Evolutionary conservation across 2,113 vertebrate species (phyloP).

Genomic region (Lepus timidus): DNA sequence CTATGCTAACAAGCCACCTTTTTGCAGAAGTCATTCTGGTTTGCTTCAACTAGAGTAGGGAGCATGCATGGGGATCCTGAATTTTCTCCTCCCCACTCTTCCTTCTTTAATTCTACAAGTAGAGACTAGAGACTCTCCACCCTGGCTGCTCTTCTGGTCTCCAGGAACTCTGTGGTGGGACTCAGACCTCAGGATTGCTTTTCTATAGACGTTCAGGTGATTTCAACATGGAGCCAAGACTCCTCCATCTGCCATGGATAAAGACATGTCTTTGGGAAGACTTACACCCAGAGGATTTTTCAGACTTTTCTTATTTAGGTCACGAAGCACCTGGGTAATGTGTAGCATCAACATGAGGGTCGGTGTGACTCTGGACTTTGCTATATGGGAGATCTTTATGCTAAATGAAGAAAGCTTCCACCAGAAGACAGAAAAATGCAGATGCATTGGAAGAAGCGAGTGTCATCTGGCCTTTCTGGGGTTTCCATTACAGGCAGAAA

Average conservation of each 20-base stretch:
- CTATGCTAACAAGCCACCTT: background rate
- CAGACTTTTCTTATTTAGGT: background rate
- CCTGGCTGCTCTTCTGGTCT: background rate
- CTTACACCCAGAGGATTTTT: background rate
- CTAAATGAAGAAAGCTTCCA: background rate
- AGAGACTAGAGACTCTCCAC: background rate
- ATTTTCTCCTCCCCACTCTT: background rate
- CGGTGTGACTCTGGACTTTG: background rate
- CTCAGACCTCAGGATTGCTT: background rate
- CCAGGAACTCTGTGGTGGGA: background rate
- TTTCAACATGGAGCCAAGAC: background rate
- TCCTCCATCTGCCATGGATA: background rate
- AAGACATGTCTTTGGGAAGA: conserved; percentile 10
- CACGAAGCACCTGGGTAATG: background rate
- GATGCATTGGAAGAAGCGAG: background rate
- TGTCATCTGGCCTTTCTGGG: background rate
- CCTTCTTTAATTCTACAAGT: background rate
- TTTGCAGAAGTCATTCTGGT: background rate
- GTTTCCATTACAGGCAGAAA: background rate
- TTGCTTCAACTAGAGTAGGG: background rate
- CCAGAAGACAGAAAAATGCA: background rate
- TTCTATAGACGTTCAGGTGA: background rate
- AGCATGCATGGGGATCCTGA: background rate
- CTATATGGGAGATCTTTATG: background rate
- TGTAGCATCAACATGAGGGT: background rate